A percentile compares a stretch with the other conserved stretches of the same genome.
These are phyloP conservation scores for Zapus hudsonius DNA, from an alignment of 2,113 vertebrate species.

Conservation along the genomic window DNA sequence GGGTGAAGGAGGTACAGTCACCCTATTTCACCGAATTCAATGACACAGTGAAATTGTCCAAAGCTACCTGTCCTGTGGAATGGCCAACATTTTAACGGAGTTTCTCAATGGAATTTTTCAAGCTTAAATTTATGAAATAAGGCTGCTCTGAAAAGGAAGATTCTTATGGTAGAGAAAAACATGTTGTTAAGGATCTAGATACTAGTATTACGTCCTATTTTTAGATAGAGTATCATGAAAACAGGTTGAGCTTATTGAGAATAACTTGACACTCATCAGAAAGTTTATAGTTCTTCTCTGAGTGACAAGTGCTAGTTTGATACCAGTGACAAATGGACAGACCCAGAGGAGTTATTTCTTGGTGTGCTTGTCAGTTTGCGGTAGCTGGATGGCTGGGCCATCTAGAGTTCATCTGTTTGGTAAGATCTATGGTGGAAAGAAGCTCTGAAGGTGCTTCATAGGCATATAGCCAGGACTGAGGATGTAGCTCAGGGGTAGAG, in stretches of 20 bases:
- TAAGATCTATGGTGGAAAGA: neutral
- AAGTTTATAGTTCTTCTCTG: neutral
- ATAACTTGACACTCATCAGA: neutral
- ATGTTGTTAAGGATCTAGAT: neutral
- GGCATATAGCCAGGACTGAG: neutral
- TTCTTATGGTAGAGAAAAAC: neutral
- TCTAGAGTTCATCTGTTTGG: neutral
- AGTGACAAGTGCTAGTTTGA: neutral
- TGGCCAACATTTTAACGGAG: neutral
- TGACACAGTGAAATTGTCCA: neutral
- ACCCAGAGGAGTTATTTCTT: neutral
- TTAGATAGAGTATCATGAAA: neutral
- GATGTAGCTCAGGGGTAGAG: neutral
- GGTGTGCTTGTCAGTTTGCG: neutral
- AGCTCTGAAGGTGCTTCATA: neutral
- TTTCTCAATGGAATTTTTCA: neutral
- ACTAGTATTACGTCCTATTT: neutral
- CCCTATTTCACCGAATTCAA: constrained; percentile 59
- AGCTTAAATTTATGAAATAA: constrained; percentile 31
- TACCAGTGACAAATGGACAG: neutral
- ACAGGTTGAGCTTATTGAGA: neutral
- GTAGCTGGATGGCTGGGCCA: neutral
- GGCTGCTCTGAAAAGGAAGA: neutral
- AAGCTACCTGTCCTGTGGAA: neutral
- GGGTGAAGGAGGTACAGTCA: neutral